phyloP scores from a whole-genome alignment of 53 echinoderm and acorn worm species.

The Echinometra lucunter region DNA sequence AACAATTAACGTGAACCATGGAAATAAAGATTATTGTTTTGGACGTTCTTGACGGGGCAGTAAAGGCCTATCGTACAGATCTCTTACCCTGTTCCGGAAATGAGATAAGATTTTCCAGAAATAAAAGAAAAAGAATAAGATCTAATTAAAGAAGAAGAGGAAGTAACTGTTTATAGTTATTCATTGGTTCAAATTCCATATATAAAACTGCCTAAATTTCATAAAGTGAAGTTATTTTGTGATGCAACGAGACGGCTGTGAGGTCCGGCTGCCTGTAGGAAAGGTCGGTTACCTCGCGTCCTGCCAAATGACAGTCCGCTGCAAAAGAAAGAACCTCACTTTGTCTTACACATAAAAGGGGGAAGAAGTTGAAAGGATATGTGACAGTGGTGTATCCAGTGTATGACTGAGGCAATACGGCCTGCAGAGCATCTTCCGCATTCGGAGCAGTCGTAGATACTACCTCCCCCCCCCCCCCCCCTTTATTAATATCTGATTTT shows the following conservation, averaged over 20 bases:
- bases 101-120: background rate
- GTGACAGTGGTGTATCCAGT: background rate
- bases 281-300: no score
- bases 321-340: no score
- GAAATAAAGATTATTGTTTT: background rate
- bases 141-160: no score
- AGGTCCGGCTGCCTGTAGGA: no score
- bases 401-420: background rate
- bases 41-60: background rate
- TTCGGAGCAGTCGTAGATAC: background rate
- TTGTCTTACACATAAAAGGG: no score
- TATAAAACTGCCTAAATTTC: no score
- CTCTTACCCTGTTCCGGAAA: background rate
- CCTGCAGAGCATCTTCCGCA: background rate
- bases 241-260: no score
- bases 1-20: background rate
- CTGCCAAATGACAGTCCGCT: no score
- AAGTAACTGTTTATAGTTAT: background rate
- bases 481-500: background rate
- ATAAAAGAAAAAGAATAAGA: no score
- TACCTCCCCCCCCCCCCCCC: background rate
- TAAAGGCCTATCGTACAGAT: no score
- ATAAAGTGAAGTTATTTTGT: no score
- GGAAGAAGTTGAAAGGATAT: no score
- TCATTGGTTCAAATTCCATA: background rate